Base-by-base conservation (phyloP, 2,113 vertebrate genomes). In the Cacatua alba region DNA sequence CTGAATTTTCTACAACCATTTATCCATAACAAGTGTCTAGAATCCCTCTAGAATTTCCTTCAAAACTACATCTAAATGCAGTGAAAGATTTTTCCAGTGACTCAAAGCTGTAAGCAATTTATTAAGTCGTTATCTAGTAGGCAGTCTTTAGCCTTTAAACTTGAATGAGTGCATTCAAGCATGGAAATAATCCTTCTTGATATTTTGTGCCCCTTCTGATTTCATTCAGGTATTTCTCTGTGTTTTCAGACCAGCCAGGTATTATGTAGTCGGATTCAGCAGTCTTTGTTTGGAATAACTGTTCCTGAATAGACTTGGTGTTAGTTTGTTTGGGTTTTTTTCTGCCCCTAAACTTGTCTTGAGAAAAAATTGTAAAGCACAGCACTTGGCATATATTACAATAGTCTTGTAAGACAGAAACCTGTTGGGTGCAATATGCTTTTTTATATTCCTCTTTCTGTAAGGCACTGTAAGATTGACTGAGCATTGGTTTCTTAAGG, bases 181-280 rank as follows among this genome's bases (percentile, higher is more conserved):
- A 14, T 37, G 74, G 65, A 35, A 57, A 59, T 53, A 33, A 49
- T 52, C 31, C 33, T 46, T 46, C 33, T 15, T 11, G 64, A 11
- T 77, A 55, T 43, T 65, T 63, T 44, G 35, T 57, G 41, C 16
- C 33, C 16, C 25, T 28, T 83, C 49, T 55, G 26, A 16, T 9
- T 51, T 37, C 8, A 7, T n/a, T 53, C 8, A 28, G 52, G 13
- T 17, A 26, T n/a, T 20, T 63, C 29, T 17, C 13, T 44, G 25
- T 52, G 69, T 55, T 80, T 80, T n/a, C 68, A 74, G 59, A 21
- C 10, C 39, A 71, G 57, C 13, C 44, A 44, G 49, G 21, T 53
- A 0, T 48, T 64, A 74, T 9, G 24, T n/a, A n/a, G 51, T 55
- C 2, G 0, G 11, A 33, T 46, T 51, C 20, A 59, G 52, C n/a